Evolutionary conservation across 1,140 invertebrate species (phyloP), one percentile per base, ranked within the genome.

Genomic region (Micrasema minimum): DNA sequence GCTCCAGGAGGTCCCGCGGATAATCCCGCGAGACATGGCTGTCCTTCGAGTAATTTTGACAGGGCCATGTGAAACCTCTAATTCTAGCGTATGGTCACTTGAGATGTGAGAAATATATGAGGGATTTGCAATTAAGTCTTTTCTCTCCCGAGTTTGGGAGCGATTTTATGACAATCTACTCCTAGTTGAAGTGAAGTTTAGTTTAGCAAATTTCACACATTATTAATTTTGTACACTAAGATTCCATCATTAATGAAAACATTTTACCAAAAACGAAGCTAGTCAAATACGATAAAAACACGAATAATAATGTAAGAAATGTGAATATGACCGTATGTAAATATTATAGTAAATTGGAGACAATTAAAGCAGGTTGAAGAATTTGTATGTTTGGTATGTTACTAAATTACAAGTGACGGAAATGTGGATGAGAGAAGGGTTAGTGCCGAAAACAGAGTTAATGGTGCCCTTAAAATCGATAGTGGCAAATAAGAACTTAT

Each of bases 81-180:
- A 62, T 14, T 68, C 74, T 20, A 70, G 57, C 14, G n/a, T n/a
- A n/a, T 67, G 70, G 14, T 75, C 74, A 35, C 46, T 75, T 20
- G 74, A 75, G 70, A 75, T 75, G 70, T 75, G 66, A 26, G 57
- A 72, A 59, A 37, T n/a, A n/a, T n/a, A n/a, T n/a, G n/a, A n/a
- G n/a, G n/a, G n/a, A n/a, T n/a, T n/a, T 2, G 10, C 35, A 14
- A 61, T 48, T 48, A 1, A 16, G 18, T 5, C n/a, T 46, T 46
- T n/a, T n/a, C n/a, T n/a, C n/a, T n/a, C n/a, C n/a, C n/a, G n/a
- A n/a, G n/a, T n/a, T n/a, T n/a, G n/a, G n/a, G n/a, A n/a, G n/a
- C n/a, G n/a, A n/a, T n/a, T n/a, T 22, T 20, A 35, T 26, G 23
- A 53, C 14, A n/a, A 38, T 45, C 23, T 0, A 9, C n/a, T n/a